These are phyloP conservation scores for Brachionus manjavacas DNA, from an alignment of 1,140 invertebrate species.

Conservation along the genomic window DNA sequence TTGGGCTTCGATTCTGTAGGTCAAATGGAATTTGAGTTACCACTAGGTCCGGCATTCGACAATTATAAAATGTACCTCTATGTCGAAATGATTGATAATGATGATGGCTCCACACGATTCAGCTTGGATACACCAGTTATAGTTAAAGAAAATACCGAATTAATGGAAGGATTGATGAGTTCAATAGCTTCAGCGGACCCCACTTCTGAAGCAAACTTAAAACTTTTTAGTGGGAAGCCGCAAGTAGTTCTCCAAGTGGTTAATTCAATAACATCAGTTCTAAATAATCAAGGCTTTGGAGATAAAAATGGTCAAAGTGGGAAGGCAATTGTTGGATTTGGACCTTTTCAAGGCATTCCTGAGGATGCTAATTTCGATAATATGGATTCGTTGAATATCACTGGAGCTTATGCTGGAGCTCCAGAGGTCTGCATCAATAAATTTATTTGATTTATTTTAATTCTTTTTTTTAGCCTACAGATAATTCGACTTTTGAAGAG, in stretches of 20 bases:
- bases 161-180: not conserved
- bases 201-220: not conserved
- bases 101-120: not conserved
- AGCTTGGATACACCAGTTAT: not conserved
- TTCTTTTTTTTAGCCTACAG: not conserved
- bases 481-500: slow-evolving; percentile 15
- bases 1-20: not conserved
- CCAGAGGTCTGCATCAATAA: not conserved
- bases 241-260: slow-evolving; percentile 2
- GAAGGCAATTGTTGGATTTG: slow-evolving; percentile 20
- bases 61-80: slow-evolving; percentile 20
- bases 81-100: slow-evolving; percentile 30
- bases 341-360: slow-evolving; percentile 6
- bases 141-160: slow-evolving; percentile 5
- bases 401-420: not conserved
- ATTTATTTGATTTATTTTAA: too few species aligned
- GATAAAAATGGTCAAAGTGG: slow-evolving; percentile 8
- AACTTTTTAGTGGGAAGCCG: not conserved
- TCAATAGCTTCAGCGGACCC: not conserved
- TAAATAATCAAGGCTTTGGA: slow-evolving; percentile 21
- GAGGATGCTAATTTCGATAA: slow-evolving; percentile 10
- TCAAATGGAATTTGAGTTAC: not conserved
- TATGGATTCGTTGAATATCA: not conserved
- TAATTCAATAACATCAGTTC: slow-evolving; percentile 28
- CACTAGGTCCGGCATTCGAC: slow-evolving; percentile 22